These are phyloP conservation scores for Hyphantria cunea DNA, from an alignment of 1,140 invertebrate genomes.

Conservation along the genomic window DNA sequence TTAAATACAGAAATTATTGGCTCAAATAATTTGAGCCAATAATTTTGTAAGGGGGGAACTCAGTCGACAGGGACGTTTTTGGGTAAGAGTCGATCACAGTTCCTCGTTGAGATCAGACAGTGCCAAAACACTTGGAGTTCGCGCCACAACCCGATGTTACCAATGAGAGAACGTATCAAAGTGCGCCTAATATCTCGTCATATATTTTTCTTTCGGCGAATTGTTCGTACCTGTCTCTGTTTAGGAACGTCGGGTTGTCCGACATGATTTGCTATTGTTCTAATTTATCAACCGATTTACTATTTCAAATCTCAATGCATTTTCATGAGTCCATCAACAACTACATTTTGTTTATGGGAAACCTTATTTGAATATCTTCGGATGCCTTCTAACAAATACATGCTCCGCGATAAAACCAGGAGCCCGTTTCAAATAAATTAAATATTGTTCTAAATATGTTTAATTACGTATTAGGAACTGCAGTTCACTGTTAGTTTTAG, in stretches of 20 bases:
- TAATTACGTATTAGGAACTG: conserved; percentile 74
- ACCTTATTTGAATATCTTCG: conserved; percentile 27
- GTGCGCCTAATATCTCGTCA: conserved; percentile 24
- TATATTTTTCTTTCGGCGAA: conserved; percentile 16
- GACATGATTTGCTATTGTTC: conserved; percentile 21
- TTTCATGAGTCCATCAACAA: conserved; percentile 25
- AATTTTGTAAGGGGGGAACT: background rate
- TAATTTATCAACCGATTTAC: conserved; percentile 13
- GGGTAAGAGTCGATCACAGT: background rate
- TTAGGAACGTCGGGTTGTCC: conserved; percentile 59
- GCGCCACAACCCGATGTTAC: conserved; percentile 56
- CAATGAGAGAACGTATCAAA: conserved; percentile 58
- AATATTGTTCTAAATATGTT: conserved; percentile 55
- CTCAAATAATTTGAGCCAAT: too few species aligned
- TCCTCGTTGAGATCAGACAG: background rate
- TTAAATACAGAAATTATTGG: conserved; percentile 3
- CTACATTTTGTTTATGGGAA: conserved; percentile 16
- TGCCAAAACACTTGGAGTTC: background rate
- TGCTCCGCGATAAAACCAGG: conserved; percentile 54
- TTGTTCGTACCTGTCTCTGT: conserved; percentile 43
- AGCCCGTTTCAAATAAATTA: conserved; percentile 58
- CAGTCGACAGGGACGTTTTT: background rate
- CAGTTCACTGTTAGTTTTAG: conserved; percentile 57
- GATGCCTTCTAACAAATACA: conserved; percentile 46
- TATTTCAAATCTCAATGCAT: conserved; percentile 59